phyloP scores from a whole-genome alignment of 2,888 invertebrate genomes.

The Amblyjoppa proteus region DNA sequence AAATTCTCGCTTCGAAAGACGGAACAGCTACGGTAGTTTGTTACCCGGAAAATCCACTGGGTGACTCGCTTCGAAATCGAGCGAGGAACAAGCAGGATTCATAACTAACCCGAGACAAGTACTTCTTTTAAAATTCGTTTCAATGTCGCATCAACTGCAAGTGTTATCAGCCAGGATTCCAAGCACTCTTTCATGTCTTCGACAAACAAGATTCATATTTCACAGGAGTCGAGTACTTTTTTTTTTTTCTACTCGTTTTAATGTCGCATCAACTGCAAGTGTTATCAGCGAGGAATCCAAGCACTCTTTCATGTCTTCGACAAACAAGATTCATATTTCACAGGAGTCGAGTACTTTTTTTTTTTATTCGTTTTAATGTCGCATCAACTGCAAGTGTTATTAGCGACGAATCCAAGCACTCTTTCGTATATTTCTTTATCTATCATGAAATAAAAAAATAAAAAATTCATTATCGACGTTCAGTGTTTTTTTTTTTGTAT shows the following conservation, averaged over 20 bases:
- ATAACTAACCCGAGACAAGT: not conserved
- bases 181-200: too few species aligned
- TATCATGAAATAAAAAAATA: not conserved
- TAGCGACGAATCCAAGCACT: not conserved
- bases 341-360: too few species aligned
- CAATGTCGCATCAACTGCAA: too few species aligned
- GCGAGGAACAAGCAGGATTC: not conserved
- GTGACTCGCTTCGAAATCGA: constrained; percentile 6
- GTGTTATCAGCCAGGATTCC: not conserved
- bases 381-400: too few species aligned
- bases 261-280: too few species aligned
- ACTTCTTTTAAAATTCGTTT: not conserved
- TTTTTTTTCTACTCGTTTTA: not conserved
- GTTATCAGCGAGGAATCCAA: not conserved
- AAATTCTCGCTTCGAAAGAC: constrained; percentile 38
- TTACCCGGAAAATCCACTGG: constrained; percentile 28
- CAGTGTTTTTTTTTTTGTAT: not conserved
- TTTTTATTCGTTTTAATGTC: too few species aligned
- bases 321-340: too few species aligned
- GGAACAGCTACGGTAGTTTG: constrained; percentile 28
- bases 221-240: not conserved
- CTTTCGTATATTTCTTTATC: not conserved
- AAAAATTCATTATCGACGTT: not conserved
- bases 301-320: too few species aligned
- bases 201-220: not conserved